Base-by-base conservation (phyloP, 2,797 vertebrate genomes). In the Gymnoscopelus braueri region DNA sequence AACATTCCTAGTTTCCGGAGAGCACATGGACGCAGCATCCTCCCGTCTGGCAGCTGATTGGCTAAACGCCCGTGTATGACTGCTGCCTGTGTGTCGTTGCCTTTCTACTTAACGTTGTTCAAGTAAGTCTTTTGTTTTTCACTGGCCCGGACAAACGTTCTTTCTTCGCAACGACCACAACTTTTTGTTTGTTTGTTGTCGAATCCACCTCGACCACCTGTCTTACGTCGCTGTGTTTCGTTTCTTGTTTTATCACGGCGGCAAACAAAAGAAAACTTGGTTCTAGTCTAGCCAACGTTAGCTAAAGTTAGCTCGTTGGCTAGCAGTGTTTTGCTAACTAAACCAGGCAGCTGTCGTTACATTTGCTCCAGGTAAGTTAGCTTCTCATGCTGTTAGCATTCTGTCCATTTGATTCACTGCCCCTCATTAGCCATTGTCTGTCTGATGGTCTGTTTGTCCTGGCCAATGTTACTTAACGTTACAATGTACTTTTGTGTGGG, bases 41-140 rank as follows among this genome's bases (percentile, higher is more conserved):
- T 48, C 19, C 39, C 70, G 72, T 44, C 67, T 82, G 63, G 75
- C 82, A 75, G 78, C 84, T 82, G 84, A 86, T 82, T 84, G 86
- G 87, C 80, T 82, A 55, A 77, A 53, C 85, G 23, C 4, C 11
- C 57, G 32, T 12, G 15, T 13, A 5, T 7, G 11, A 50, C 23
- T 44, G 15, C 15, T 24, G 47, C 19, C 5, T 51, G 13, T 51
- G 13, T 35, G 14, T 12, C 14, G 11, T 11, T 5, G 3, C 14
- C 48, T 13, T 76, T 81, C 65, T 67, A 67, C 79, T 79, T 81
- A 29, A 72, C 78, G 77, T 80, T 72, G 87, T 74, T 82, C 78
- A 76, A 79, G 85, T 90, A 82, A 88, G 83, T 88, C 84, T 89
- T 19, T 89, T 84, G 79, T 89, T 87, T 84, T 76, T 50, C 26